phyloP scores from a whole-genome alignment of 2,113 vertebrate species.

The Anser brachyrhynchus region DNA sequence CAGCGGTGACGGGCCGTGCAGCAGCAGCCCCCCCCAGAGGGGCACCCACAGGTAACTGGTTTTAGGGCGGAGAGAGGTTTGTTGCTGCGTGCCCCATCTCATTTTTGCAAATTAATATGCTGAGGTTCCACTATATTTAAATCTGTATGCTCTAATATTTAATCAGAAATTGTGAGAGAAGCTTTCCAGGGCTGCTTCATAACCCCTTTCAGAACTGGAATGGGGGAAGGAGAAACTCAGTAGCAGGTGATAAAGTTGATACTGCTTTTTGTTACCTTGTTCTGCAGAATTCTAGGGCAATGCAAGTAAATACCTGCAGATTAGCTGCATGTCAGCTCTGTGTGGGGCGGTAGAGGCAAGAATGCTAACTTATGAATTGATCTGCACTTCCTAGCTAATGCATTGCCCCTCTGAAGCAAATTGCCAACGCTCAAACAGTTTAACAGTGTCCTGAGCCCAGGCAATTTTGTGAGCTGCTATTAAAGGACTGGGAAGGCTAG shows the following conservation, averaged over 20 bases:
- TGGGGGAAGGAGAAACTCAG: not conserved
- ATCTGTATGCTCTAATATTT: not conserved
- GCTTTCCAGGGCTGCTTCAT: not conserved
- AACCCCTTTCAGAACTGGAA: not conserved
- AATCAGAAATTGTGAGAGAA: not conserved
- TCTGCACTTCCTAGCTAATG: not conserved
- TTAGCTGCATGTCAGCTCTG: not conserved
- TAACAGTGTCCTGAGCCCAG: not conserved
- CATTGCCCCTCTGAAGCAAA: not conserved
- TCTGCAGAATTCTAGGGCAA: not conserved
- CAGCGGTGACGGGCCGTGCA: too few relatives aligned
- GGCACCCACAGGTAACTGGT: too few relatives aligned
- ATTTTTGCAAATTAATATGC: too few relatives aligned
- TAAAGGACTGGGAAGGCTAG: not conserved
- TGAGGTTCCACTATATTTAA: too few relatives aligned
- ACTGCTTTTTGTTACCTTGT: too few relatives aligned
- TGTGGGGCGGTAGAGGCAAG: not conserved
- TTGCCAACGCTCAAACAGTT: not conserved
- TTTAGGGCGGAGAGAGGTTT: too few relatives aligned
- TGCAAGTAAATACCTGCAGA: not conserved
- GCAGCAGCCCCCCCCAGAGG: too few relatives aligned
- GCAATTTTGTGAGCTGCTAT: not conserved
- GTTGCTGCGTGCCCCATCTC: too few relatives aligned
- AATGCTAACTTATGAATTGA: not conserved
- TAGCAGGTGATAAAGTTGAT: too few relatives aligned